These are phyloP conservation scores for Phenganax stokvisi DNA, from an alignment of 92 coral and sea anemone species.

Conservation along the genomic window DNA sequence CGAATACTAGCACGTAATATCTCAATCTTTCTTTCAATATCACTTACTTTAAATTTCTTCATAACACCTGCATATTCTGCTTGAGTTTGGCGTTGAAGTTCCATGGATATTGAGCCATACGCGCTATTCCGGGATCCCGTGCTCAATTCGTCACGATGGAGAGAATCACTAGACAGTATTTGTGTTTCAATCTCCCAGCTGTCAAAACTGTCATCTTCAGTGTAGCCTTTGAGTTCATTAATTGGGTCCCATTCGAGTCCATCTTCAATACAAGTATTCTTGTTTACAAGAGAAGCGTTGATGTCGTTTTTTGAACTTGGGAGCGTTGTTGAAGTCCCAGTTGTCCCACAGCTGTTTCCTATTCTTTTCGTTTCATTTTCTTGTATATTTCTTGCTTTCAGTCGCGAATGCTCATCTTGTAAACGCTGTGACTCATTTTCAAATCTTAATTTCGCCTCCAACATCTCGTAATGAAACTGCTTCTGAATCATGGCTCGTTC, in stretches of 20 bases:
- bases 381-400: neutral
- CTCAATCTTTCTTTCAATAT: conserved; percentile 41
- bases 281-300: neutral
- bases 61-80: neutral
- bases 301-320: neutral
- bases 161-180: neutral
- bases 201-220: conserved; percentile 16
- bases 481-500: conserved; percentile 53
- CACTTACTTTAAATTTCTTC: neutral
- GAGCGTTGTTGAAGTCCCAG: neutral
- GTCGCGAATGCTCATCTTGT: conserved; percentile 12
- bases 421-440: conserved; percentile 8
- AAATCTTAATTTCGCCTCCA: conserved; percentile 24
- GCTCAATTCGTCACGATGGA: neutral
- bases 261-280: neutral
- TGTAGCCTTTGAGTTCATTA: conserved; percentile 24
- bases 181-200: conserved; percentile 22
- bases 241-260: conserved; percentile 32
- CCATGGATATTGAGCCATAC: conserved; percentile 16
- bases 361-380: neutral
- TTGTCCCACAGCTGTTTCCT: neutral
- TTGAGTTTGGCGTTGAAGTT: neutral
- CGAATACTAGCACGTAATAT: conserved; percentile 47
- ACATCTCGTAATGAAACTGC: conserved; percentile 51
- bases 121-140: conserved; percentile 18